Evolutionary conservation across 2,888 invertebrate genomes (phyloP).

Genomic region (Eumerus sabulonum): DNA sequence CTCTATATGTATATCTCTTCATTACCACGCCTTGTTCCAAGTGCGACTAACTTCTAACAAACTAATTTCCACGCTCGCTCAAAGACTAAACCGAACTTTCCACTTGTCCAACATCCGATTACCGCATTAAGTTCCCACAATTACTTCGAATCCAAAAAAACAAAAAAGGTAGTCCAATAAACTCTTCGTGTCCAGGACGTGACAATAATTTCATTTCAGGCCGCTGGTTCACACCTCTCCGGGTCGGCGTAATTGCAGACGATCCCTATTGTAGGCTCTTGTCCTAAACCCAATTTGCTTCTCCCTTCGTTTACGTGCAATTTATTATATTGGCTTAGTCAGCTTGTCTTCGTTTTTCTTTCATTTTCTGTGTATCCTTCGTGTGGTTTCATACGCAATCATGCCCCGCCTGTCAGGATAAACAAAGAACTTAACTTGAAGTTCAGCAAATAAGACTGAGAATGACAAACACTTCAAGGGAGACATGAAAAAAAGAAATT

Average conservation of each 20-base stretch:
- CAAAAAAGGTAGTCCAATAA: conserved; percentile 52
- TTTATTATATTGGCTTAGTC: conserved; percentile 49
- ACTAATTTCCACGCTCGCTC: conserved; percentile 12
- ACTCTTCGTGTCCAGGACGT: conserved; percentile 50
- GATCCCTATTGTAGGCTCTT: not conserved
- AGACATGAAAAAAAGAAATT: conserved; percentile 55
- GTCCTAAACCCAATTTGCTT: conserved; percentile 41
- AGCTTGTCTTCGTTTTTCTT: conserved; percentile 24
- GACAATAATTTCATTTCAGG: conserved; percentile 61
- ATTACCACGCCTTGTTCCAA: conserved; percentile 3
- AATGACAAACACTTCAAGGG: conserved; percentile 58
- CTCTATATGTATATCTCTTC: too few species aligned
- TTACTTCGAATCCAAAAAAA: not conserved
- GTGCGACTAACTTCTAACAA: conserved; percentile 42
- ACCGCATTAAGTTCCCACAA: conserved; percentile 51
- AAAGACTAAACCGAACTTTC: conserved; percentile 40
- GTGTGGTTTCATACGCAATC: not conserved
- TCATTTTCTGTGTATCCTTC: not conserved
- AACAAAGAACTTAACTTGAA: conserved; percentile 49
- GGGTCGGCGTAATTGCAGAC: not conserved
- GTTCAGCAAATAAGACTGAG: conserved; percentile 57
- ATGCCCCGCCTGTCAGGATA: conserved; percentile 2
- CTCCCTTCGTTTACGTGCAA: conserved; percentile 33
- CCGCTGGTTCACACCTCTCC: not conserved
- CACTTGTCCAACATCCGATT: conserved; percentile 65